Base-by-base conservation (phyloP, 2,797 vertebrate genomes). In the Coracias cyanogaster region DNA sequence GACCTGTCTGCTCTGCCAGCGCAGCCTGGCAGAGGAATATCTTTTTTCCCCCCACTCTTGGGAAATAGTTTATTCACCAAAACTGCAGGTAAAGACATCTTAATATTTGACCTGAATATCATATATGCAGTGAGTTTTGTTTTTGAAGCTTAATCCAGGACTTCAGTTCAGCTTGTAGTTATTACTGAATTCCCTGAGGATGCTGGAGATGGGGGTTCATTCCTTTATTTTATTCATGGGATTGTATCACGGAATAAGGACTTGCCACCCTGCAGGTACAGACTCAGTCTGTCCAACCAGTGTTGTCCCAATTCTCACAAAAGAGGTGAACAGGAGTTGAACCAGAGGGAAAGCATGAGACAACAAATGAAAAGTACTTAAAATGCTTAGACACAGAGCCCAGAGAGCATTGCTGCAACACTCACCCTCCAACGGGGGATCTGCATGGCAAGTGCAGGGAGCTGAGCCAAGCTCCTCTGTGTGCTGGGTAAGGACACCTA, bases 291-390 rank as follows among this genome's bases (percentile, higher is more conserved):
- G 25, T 52, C 45, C 49, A 70, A 22, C 12, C 22, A 52, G 20
- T 2, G 1, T 57, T 48, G 33, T 46, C 25, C 17, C 1, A 1
- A 11, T 26, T 80, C 35, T 62, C 0, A 0, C 43, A 45, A 60
- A 81, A 57, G 12, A 51, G 14, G 41, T 37, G 11, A 69, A 49
- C 62, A 26, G n/a, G 28, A 69, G 10, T 33, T 61, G 33, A 78
- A 72, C 20, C 25, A 31, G 43, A 76, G 25, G 45, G 31, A 64
- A 76, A 76, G 15, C 7, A 8, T 31, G 37, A 81, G 12, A 18
- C 49, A 51, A 33, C 0, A 2, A 57, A 57, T 33, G 12, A 21
- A 22, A 69, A 39, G 57, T 16, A 17, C 20, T 64, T 45, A 28
- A 2, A 18, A 13, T 11, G 24, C 11, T 74, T 51, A 76, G n/a